Evolutionary conservation across 2,113 vertebrate genomes (phyloP).

Genomic region (Leptosomus discolor): DNA sequence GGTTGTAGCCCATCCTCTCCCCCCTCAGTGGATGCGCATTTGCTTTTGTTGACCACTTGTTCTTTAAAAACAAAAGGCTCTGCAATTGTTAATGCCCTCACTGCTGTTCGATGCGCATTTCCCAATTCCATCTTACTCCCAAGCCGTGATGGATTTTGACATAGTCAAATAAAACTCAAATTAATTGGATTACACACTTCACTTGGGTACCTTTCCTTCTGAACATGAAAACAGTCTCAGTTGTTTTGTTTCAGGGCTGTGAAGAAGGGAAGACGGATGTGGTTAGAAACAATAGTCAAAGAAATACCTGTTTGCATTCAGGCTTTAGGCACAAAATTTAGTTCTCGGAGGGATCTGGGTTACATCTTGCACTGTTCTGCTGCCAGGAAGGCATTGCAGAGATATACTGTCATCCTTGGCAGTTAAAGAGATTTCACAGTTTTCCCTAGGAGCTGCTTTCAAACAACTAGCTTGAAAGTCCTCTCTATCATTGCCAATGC

Average conservation of each 20-base stretch:
- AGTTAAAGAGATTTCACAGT: not conserved
- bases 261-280: not conserved
- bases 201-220: conserved; percentile 46
- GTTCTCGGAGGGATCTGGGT: not conserved
- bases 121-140: not conserved
- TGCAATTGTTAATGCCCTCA: conserved; percentile 1
- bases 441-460: not conserved
- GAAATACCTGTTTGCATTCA: conserved; percentile 23
- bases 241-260: conserved; percentile 5
- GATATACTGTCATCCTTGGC: not conserved
- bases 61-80: conserved; percentile 3
- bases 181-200: conserved; percentile 67
- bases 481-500: not conserved
- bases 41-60: not conserved
- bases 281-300: not conserved
- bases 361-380: not conserved
- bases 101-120: conserved; percentile 20
- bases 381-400: not conserved
- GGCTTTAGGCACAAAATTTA: not conserved
- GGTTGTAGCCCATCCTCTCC: not conserved
- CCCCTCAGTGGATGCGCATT: not conserved
- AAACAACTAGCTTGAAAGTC: not conserved
- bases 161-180: conserved; percentile 56
- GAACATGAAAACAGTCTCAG: conserved; percentile 25
- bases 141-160: conserved; percentile 43